Evolutionary conservation across 2,888 invertebrate genomes (phyloP), one percentile per base, ranked within the genome.

Genomic region (Cistogaster globosa): DNA sequence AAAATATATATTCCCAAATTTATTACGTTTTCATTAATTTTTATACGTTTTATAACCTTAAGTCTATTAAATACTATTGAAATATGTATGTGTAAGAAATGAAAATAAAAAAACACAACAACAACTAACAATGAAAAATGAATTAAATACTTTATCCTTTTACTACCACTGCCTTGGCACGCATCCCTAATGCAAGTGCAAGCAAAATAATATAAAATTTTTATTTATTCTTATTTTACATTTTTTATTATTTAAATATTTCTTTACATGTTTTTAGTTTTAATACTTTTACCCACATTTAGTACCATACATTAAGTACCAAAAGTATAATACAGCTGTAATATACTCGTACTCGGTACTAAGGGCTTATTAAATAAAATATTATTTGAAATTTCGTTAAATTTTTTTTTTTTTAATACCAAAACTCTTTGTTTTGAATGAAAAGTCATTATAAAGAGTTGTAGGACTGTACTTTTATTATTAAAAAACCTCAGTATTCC

Each of bases 151-250:
- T 42, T 85, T 74, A 69, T 82, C 63, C 77, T 78, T 85, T 82
- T 85, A 85, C 85, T 82, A 71, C 78, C 85, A 85, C 78, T 85
- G 85, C 82, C 85, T 85, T 79, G 75, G 82, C 85, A 85, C 82
- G 74, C 82, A 82, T 82, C 82, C 78, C 65, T 83, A 65, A 83
- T 76, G 75, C 78, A 82, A 82, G 78, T 85, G 74, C 84, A 81
- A 80, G 79, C 69, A 75, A 74, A 80, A 74, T 57, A 16, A 77
- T 69, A 84, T 20, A 20, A 75, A 84, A 84, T n/a, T n/a, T n/a
- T n/a, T n/a, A n/a, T n/a, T n/a, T n/a, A n/a, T n/a, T n/a, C n/a
- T n/a, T n/a, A 32, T 68, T 57, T 78, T 18, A 48, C 48, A 38
- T 32, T 57, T 68, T 36, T 60, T 38, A 4, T 67, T 53, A 53